phyloP scores from a whole-genome alignment of 1,140 invertebrate genomes.

The Zophobas atratus region DNA sequence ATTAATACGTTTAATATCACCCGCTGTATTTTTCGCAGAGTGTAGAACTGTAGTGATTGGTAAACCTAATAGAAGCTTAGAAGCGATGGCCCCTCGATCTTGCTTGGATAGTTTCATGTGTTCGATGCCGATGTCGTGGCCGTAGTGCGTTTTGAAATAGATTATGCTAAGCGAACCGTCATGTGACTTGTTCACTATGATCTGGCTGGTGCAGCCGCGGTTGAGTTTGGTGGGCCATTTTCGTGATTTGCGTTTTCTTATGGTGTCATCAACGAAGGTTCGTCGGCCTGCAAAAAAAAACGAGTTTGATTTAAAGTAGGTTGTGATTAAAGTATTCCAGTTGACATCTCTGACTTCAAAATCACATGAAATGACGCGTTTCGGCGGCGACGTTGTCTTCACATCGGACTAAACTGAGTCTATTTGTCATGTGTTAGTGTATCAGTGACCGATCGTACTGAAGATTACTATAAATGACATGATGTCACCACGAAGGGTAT shows the following conservation, averaged over 20 bases:
- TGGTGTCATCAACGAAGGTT: constrained; percentile 16
- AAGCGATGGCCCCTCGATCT: constrained; percentile 17
- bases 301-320: too few species aligned
- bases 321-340: too few species aligned
- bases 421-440: too few species aligned
- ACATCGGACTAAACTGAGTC: too few species aligned
- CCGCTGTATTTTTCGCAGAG: constrained; percentile 19
- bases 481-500: too few species aligned
- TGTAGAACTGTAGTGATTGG: constrained; percentile 22
- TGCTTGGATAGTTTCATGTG: constrained; percentile 39
- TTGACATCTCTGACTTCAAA: too few species aligned
- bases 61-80: constrained; percentile 19
- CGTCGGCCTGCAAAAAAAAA: constrained; percentile 1
- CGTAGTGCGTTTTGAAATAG: constrained; percentile 41
- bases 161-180: constrained; percentile 10
- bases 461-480: too few species aligned
- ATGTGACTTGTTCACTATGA: constrained; percentile 32
- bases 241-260: constrained; percentile 14
- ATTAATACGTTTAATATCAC: constrained; percentile 26
- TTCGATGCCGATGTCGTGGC: constrained; percentile 31
- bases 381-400: too few species aligned
- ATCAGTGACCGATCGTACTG: too few species aligned
- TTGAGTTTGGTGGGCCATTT: constrained; percentile 28
- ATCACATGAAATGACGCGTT: too few species aligned
- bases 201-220: constrained; percentile 38